These are phyloP conservation scores for Oscheius sp. DNA, from an alignment of 1,140 invertebrate species.

Conservation along the genomic window DNA sequence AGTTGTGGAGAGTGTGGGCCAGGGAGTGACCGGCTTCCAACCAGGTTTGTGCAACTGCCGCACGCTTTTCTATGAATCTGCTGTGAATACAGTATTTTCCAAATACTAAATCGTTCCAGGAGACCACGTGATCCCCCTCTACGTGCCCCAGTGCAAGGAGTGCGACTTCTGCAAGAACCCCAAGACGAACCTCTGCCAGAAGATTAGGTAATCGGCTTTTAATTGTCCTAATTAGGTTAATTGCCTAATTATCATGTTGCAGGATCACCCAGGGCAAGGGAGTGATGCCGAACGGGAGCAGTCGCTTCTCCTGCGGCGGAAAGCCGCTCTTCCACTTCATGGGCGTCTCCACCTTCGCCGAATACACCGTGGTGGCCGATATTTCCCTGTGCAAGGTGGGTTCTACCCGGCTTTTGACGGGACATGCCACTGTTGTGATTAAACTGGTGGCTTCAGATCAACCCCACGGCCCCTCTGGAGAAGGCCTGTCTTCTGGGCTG, in stretches of 20 bases:
- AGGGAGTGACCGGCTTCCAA: constrained; percentile 49
- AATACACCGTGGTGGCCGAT: constrained; percentile 95
- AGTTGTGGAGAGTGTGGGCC: constrained; percentile 47
- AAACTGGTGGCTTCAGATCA: constrained; percentile 31
- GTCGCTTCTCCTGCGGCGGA: constrained; percentile 77
- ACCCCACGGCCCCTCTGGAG: constrained; percentile 75
- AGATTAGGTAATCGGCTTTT: constrained; percentile 68
- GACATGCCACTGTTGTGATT: background rate
- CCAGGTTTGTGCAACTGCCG: background rate
- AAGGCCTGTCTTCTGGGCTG: constrained; percentile 94
- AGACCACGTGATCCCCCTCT: constrained; percentile 92
- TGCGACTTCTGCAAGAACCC: constrained; percentile 90
- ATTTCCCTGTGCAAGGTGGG: constrained; percentile 80
- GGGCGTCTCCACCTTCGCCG: constrained; percentile 95
- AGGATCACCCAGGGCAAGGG: constrained; percentile 63
- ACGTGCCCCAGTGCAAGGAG: constrained; percentile 89
- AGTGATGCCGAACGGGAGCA: constrained; percentile 93
- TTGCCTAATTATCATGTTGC: background rate
- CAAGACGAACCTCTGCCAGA: constrained; percentile 83
- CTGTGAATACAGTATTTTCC: no score
- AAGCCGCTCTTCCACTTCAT: constrained; percentile 89
- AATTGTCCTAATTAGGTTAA: background rate
- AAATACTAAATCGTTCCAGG: no score
- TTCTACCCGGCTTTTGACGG: background rate
- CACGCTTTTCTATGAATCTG: no score